A percentile compares a stretch with the other conserved stretches of the same genome.
Evolutionary conservation across 2,888 invertebrate species (phyloP).

Genomic region (Tetanocera ferruginea): DNA sequence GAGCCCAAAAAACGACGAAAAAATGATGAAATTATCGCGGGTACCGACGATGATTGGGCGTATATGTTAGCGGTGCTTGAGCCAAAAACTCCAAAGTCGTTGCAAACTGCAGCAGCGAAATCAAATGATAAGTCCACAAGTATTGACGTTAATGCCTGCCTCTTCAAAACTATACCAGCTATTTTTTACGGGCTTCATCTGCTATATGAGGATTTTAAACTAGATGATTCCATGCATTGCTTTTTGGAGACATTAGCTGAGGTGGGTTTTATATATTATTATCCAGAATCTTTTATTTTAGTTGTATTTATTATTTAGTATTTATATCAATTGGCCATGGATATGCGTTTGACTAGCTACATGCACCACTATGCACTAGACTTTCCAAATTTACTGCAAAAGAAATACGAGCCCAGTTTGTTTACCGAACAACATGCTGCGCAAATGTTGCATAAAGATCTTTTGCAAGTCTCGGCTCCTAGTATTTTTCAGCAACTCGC

Average conservation of each 20-base stretch:
- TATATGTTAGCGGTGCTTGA: conserved; percentile 68
- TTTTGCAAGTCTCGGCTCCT: conserved; percentile 70
- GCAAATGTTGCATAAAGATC: conserved; percentile 73
- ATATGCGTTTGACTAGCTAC: conserved; percentile 80
- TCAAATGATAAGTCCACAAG: conserved; percentile 44
- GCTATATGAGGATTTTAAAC: conserved; percentile 91
- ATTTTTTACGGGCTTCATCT: conserved; percentile 87
- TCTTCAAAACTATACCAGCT: conserved; percentile 82
- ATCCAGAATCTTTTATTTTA: not conserved
- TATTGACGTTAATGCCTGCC: conserved; percentile 72
- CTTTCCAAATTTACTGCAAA: conserved; percentile 78
- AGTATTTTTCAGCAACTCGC: conserved; percentile 81
- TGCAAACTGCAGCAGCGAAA: conserved; percentile 37
- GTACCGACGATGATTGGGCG: conserved; percentile 87
- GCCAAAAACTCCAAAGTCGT: conserved; percentile 5
- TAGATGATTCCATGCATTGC: conserved; percentile 79
- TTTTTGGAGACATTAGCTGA: conserved; percentile 78
- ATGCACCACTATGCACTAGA: conserved; percentile 88
- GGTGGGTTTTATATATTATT: conserved; percentile 50
- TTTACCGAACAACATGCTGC: conserved; percentile 72
- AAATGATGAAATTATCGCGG: conserved; percentile 76
- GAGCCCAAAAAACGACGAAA: conserved; percentile 79
- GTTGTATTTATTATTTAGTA: conserved; percentile 67
- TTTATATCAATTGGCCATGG: conserved; percentile 81
- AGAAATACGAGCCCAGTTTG: conserved; percentile 54